Evolutionary conservation across 2,797 vertebrate species (phyloP).

Genomic region (Allobates femoralis): DNA sequence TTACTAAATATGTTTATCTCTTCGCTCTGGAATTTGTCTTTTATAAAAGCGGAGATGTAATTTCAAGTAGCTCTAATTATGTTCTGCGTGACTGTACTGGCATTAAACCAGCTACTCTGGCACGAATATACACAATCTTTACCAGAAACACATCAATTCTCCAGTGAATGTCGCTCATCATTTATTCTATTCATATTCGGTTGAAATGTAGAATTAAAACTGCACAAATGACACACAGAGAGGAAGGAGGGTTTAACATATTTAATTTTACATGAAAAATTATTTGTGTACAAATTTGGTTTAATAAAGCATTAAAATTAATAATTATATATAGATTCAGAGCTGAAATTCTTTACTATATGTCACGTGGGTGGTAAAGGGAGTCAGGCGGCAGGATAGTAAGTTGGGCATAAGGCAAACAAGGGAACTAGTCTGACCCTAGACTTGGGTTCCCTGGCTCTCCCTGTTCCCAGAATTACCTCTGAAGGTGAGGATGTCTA

Average conservation of each 20-base stretch:
- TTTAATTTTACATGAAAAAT: neutral
- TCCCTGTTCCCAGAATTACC: too few species aligned
- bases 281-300: neutral
- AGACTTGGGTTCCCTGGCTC: too few species aligned
- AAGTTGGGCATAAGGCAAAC: too few species aligned
- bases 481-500: too few species aligned
- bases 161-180: slow-evolving; percentile 3
- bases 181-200: neutral
- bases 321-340: neutral
- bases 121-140: slow-evolving; percentile 11
- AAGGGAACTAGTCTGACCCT: too few species aligned
- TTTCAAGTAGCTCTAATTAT: slow-evolving; percentile 47
- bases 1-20: slow-evolving; percentile 51
- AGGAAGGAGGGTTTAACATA: neutral
- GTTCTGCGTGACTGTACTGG: slow-evolving; percentile 38
- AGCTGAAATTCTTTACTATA: too few species aligned
- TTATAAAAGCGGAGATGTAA: slow-evolving; percentile 44
- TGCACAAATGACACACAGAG: neutral
- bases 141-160: slow-evolving; percentile 11
- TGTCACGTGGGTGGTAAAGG: too few species aligned
- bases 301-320: neutral
- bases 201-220: slow-evolving; percentile 24
- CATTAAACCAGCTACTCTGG: slow-evolving; percentile 34
- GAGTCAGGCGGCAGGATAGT: too few species aligned
- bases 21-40: slow-evolving; percentile 41